Conservation (phyloP, 1,140 invertebrate genomes). For the Popillia japonica region DNA sequence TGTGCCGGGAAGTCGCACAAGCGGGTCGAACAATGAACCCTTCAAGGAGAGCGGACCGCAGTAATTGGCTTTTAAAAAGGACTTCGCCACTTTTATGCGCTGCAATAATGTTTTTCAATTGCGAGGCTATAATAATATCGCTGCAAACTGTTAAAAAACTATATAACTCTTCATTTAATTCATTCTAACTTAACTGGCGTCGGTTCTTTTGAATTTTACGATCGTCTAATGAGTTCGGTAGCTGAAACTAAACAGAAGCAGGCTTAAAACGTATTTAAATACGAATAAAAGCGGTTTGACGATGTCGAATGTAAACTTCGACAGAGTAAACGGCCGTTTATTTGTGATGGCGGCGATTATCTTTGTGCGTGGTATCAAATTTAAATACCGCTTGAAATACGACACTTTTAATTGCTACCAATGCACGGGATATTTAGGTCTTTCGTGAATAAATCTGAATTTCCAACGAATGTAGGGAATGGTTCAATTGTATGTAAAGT, state of each 20-base stretch:
- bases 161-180: neutral
- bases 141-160: neutral
- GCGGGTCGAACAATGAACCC: neutral
- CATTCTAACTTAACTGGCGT: neutral
- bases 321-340: neutral
- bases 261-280: neutral
- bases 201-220: neutral
- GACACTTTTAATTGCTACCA: no score
- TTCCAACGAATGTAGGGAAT: no score
- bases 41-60: neutral
- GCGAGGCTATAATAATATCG: neutral
- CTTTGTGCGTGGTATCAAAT: no score
- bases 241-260: neutral
- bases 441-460: no score
- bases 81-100: neutral
- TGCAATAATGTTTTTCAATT: neutral
- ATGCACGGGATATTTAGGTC: no score
- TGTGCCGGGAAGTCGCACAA: neutral
- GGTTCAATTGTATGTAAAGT: no score
- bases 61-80: neutral
- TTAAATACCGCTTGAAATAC: no score
- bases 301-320: neutral
- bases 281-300: neutral
- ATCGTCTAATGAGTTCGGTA: neutral
- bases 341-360: no score